Conservation (phyloP, 1,140 invertebrate species). For the Camponotus vicinus region DNA sequence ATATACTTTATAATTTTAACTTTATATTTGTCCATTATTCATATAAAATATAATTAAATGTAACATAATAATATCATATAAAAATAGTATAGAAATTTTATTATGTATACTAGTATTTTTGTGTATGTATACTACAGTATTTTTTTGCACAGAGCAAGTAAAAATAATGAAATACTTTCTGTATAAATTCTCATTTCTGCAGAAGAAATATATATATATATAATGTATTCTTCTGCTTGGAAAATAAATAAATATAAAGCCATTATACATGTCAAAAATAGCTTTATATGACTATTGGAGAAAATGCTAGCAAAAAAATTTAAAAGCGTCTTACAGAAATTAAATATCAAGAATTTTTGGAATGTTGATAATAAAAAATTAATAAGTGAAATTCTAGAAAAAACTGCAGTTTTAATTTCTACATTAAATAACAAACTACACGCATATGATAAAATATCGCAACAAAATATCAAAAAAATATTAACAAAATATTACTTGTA, state of each 20-base stretch:
- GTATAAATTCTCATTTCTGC: constrained; percentile 28
- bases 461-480: background rate
- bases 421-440: background rate
- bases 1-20: constrained; percentile 5
- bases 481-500: background rate
- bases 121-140: background rate
- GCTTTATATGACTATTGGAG: background rate
- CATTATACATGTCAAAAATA: background rate
- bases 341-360: background rate
- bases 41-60: constrained; percentile 9
- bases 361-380: background rate
- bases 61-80: constrained; percentile 7
- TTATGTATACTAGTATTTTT: background rate
- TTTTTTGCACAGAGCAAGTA: background rate
- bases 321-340: constrained; percentile 6
- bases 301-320: background rate
- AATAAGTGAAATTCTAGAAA: background rate
- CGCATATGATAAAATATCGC: background rate
- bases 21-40: background rate
- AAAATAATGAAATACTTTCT: constrained; percentile 64
- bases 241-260: constrained; percentile 10
- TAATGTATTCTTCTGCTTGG: background rate
- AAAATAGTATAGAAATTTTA: constrained; percentile 38
- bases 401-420: background rate
- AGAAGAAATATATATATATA: background rate